Evolutionary conservation across 2,888 invertebrate species (phyloP), one percentile per base, ranked within the genome.

Genomic region (Mesochorus sp.): DNA sequence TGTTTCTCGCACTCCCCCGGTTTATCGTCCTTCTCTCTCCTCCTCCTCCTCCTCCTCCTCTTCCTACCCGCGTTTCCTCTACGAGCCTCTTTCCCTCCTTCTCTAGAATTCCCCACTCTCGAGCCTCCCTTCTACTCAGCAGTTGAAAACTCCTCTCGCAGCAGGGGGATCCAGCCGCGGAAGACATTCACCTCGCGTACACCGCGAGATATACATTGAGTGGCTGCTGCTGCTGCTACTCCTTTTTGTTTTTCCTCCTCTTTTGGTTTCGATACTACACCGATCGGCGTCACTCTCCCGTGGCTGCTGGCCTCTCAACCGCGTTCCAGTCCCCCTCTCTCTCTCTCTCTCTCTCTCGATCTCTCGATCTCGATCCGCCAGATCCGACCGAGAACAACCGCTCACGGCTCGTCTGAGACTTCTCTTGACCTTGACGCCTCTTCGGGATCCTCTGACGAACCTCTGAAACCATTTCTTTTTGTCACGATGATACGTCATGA

Each of bases 151-250:
- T 57, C 67, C 49, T 59, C 8, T 28, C 59, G 49, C 37, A 19
- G 31, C 81, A 80, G 31, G 59, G 31, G 77, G 57, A 64, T 37
- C n/a, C n/a, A 78, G 82, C 82, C 79, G 72, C 72, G 84, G 85
- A 85, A 88, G 88, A 86, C 88, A 87, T 88, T 88, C 88, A 88
- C 88, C 88, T 88, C 87, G 80, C 64, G 26, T 57, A 53, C 55
- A 42, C 37, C 64, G 26, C 72, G 59, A 57, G 53, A 67, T 47
- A 47, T 12, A 47, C 51, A n/a, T 53, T 10, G n/a, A n/a, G n/a
- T n/a, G n/a, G n/a, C n/a, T n/a, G n/a, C n/a, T n/a, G n/a, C n/a
- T n/a, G n/a, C n/a, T n/a, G n/a, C n/a, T n/a, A n/a, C 31, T 19
- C 47, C 53, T 73, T 42, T 66, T 42, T 57, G 53, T 68, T 67